A percentile compares a stretch with the other conserved stretches of the same genome.
Evolutionary conservation across 92 coral and sea anemone genomes (phyloP).

Genomic region (Heteractis magnifica): DNA sequence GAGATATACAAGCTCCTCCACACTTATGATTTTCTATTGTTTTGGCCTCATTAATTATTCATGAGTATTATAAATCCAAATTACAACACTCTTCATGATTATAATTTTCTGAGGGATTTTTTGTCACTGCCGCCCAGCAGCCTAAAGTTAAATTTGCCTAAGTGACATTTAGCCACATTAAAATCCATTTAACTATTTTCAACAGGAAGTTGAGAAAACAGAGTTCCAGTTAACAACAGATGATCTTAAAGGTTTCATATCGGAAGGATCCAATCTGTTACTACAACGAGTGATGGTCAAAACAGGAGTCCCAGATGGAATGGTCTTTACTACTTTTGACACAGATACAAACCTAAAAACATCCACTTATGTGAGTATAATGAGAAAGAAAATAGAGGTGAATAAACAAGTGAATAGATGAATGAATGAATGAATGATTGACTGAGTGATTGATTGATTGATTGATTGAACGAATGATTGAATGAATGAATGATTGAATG

Average conservation of each 20-base stretch:
- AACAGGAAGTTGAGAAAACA: conserved; percentile 72
- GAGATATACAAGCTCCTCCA: no score
- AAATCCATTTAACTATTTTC: not conserved
- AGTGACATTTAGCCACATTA: not conserved
- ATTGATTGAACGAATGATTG: no score
- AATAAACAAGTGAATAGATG: not conserved
- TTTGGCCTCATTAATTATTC: no score
- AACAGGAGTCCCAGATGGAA: conserved; percentile 66
- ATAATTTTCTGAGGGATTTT: no score
- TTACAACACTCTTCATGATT: no score
- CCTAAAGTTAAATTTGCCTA: no score
- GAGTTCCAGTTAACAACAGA: conserved; percentile 63
- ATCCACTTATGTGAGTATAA: conserved; percentile 78
- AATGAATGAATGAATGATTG: not conserved
- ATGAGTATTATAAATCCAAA: no score
- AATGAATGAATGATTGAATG: not conserved
- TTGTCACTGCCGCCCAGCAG: no score
- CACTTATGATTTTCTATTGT: no score
- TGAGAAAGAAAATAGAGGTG: not conserved
- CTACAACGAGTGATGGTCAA: conserved; percentile 73
- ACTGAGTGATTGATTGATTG: no score
- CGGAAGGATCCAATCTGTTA: conserved; percentile 89
- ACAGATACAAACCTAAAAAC: conserved; percentile 81
- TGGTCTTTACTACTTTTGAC: conserved; percentile 84
- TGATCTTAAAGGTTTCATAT: conserved; percentile 82